These are phyloP conservation scores for Ibidorhyncha struthersii DNA, from an alignment of 2,113 vertebrate genomes.

Conservation along the genomic window DNA sequence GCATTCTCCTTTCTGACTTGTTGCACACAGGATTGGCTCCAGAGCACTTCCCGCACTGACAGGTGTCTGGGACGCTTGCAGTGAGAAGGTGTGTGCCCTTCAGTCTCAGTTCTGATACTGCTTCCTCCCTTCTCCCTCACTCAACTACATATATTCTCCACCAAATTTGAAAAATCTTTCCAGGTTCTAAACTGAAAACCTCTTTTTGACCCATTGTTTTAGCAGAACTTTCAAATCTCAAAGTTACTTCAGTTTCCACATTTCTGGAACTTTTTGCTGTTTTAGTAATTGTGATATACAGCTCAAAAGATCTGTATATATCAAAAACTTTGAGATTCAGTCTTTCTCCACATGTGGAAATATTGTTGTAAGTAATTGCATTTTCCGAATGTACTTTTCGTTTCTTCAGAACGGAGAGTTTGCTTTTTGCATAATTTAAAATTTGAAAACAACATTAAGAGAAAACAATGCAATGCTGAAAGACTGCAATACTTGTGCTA, in stretches of 20 bases:
- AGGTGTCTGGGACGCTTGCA: background rate
- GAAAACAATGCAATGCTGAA: background rate
- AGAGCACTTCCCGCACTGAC: fast-evolving
- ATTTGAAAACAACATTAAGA: background rate
- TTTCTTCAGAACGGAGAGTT: background rate
- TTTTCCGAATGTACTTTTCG: background rate
- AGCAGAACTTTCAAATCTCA: background rate
- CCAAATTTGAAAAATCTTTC: background rate
- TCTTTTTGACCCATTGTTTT: background rate
- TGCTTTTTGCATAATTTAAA: background rate
- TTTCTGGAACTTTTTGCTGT: background rate
- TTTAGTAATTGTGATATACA: background rate
- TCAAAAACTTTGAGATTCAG: background rate
- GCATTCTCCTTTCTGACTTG: background rate
- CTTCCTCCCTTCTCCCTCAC: background rate
- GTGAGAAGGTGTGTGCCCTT: background rate
- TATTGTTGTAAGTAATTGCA: background rate
- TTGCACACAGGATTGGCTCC: background rate
- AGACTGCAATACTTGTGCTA: background rate
- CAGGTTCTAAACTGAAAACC: background rate
- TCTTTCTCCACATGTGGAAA: background rate
- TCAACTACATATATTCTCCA: background rate
- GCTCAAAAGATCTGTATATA: background rate
- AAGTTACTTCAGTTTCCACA: background rate
- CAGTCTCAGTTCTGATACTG: background rate